These are phyloP conservation scores for Saccopteryx bilineata DNA, from an alignment of 2,113 vertebrate genomes.

Conservation along the genomic window DNA sequence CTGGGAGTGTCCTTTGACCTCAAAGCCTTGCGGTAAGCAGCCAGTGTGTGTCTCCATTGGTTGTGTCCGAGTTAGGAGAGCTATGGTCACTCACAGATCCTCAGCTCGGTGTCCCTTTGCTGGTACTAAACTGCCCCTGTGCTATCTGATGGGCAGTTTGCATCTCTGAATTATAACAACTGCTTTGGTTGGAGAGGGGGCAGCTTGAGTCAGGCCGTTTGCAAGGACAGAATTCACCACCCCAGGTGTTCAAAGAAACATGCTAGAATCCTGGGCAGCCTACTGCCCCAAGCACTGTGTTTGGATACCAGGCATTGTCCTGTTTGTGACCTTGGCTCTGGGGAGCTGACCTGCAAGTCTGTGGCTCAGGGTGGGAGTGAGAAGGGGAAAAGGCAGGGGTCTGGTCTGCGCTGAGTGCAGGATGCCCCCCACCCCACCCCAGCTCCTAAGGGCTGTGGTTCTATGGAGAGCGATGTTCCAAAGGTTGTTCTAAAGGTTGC, in stretches of 20 bases:
- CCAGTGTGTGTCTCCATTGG: fast-evolving
- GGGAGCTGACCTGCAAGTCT: background rate
- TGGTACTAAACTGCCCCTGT: background rate
- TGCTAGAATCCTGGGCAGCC: background rate
- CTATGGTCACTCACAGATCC: background rate
- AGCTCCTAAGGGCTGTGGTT: background rate
- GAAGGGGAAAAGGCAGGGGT: background rate
- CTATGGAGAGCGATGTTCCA: slow-evolving; percentile 72
- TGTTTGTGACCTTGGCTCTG: background rate
- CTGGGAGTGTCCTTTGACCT: background rate
- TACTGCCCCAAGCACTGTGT: background rate
- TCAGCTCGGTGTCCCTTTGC: background rate
- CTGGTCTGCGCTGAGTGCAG: slow-evolving; percentile 7
- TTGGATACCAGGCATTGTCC: background rate
- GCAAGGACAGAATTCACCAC: background rate
- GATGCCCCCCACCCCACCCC: background rate
- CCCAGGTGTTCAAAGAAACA: background rate
- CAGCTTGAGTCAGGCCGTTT: background rate
- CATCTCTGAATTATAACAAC: background rate
- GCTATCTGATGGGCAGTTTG: background rate
- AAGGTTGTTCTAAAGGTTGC: slow-evolving; percentile 80
- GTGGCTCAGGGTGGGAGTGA: background rate
- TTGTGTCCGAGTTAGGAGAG: background rate
- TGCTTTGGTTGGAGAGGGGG: background rate
- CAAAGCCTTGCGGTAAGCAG: background rate